Conservation (phyloP, 2,888 invertebrate genomes). For the Acanthosepion pharaonis region DNA sequence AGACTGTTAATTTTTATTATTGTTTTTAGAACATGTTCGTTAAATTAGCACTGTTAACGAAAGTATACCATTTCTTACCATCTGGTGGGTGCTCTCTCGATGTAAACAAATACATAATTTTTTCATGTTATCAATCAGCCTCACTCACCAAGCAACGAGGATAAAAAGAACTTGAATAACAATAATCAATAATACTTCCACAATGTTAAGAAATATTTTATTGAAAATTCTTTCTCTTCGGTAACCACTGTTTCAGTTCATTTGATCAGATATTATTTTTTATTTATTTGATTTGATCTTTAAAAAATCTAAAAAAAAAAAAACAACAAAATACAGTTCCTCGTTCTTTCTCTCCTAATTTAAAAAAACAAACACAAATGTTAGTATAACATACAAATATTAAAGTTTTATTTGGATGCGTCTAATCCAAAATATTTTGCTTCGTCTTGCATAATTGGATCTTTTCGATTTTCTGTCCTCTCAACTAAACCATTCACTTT, state of each 20-base stretch:
- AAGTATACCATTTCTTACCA: too few species aligned
- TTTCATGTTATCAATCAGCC: too few species aligned
- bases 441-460: neutral
- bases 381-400: neutral
- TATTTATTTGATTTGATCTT: neutral
- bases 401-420: neutral
- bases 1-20: too few species aligned
- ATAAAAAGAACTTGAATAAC: neutral
- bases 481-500: neutral
- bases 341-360: slow-evolving; percentile 3
- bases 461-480: neutral
- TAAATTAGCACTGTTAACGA: too few species aligned
- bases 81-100: too few species aligned
- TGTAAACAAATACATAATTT: too few species aligned
- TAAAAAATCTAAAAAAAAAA: neutral
- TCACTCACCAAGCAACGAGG: too few species aligned
- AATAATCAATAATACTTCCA: neutral
- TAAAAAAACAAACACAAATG: neutral
- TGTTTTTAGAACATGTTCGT: too few species aligned
- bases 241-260: neutral
- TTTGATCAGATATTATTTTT: neutral
- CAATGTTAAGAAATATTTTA: neutral
- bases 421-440: neutral
- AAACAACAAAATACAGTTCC: neutral
- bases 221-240: neutral